Evolutionary conservation across 64 coral and sea anemone species (phyloP).

Genomic region (Stichodactyla mertensii): DNA sequence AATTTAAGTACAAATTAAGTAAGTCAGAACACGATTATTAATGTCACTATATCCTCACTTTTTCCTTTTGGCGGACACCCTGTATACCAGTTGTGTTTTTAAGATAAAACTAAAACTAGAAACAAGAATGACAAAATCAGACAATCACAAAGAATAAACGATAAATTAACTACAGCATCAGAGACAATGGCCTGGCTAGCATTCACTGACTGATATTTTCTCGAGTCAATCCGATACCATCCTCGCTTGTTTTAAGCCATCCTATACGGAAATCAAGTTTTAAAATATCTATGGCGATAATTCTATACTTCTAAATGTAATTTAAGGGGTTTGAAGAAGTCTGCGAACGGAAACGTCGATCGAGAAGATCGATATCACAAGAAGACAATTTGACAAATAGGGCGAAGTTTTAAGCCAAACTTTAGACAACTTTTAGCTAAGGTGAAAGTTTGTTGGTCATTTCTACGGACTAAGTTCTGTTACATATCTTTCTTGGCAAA

Average conservation of each 20-base stretch:
- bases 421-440: not conserved
- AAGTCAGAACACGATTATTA: no score
- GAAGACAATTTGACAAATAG: not conserved
- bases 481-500: not conserved
- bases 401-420: not conserved
- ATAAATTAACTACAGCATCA: not conserved
- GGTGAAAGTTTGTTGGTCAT: not conserved
- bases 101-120: not conserved
- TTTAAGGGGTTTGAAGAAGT: not conserved
- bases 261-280: not conserved
- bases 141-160: not conserved
- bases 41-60: no score
- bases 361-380: not conserved
- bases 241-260: not conserved
- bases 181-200: not conserved
- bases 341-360: not conserved
- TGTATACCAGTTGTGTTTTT: no score
- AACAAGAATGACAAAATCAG: not conserved
- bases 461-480: not conserved
- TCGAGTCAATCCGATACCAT: not conserved
- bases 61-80: no score
- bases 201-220: not conserved
- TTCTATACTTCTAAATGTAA: not conserved
- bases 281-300: not conserved
- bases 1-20: no score